Conservation (phyloP, 2,113 vertebrate genomes). For the Circaetus gallicus region DNA sequence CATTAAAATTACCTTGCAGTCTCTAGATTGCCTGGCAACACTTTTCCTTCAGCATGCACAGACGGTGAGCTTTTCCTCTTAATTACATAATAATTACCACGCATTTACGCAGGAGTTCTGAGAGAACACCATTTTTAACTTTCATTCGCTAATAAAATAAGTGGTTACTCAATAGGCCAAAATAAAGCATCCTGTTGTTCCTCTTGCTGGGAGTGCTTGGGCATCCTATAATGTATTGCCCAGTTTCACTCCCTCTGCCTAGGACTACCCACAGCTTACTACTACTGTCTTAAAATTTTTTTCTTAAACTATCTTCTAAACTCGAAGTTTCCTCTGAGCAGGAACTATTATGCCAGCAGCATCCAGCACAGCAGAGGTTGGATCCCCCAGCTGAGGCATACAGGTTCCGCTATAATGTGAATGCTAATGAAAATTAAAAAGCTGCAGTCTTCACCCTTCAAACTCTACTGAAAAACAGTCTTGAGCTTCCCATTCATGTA, state of each 20-base stretch:
- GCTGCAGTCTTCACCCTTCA: neutral
- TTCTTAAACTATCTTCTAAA: neutral
- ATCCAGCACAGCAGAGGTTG: neutral
- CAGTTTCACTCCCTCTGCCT: neutral
- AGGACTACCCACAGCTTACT: neutral
- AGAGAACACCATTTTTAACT: conserved; percentile 23
- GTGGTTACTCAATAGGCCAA: conserved; percentile 14
- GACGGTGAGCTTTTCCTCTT: neutral
- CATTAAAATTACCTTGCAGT: conserved; percentile 52
- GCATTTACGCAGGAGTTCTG: conserved; percentile 21
- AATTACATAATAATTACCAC: conserved; percentile 34
- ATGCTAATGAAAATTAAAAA: neutral
- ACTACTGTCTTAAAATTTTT: too few relatives aligned
- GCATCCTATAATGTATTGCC: neutral
- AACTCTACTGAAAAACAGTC: neutral
- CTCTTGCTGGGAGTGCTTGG: neutral
- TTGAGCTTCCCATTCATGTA: neutral
- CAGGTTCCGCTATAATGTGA: neutral
- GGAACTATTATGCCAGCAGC: neutral
- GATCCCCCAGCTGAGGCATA: neutral
- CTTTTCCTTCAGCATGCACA: neutral
- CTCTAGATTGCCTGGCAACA: conserved; percentile 54
- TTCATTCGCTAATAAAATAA: conserved; percentile 49
- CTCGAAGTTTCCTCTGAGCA: neutral
- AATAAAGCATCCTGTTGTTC: conserved; percentile 24